Evolutionary conservation across 1,140 invertebrate genomes (phyloP).

Genomic region (Helicoverpa zea): DNA sequence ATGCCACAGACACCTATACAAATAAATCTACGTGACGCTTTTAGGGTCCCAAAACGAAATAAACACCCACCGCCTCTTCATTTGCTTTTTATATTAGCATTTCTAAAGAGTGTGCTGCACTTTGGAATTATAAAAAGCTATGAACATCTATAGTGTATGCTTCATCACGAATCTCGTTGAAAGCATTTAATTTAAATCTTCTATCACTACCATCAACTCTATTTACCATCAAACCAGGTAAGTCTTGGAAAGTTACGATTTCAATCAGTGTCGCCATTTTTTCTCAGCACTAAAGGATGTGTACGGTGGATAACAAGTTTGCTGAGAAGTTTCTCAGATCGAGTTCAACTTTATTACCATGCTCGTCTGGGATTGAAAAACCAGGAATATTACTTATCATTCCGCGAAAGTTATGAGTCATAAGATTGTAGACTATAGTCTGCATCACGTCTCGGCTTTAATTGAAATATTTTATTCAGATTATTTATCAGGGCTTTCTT

Average conservation of each 20-base stretch:
- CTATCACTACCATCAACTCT: background rate
- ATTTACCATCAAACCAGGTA: slow-evolving; percentile 9
- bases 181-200: slow-evolving; percentile 11
- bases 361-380: slow-evolving; percentile 18
- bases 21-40: slow-evolving; percentile 29
- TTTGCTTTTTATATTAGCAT: slow-evolving; percentile 40
- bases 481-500: slow-evolving; percentile 32
- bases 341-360: slow-evolving; percentile 20
- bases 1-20: slow-evolving; percentile 26
- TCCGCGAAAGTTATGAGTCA: slow-evolving; percentile 36
- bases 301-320: background rate
- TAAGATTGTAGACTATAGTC: slow-evolving; percentile 12
- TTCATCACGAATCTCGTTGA: slow-evolving; percentile 16
- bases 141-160: slow-evolving; percentile 15
- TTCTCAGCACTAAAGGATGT: slow-evolving; percentile 14
- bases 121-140: slow-evolving; percentile 35
- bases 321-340: slow-evolving; percentile 1
- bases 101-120: slow-evolving; percentile 17
- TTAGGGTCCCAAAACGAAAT: slow-evolving; percentile 35
- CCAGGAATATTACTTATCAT: slow-evolving; percentile 23
- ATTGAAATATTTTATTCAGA: slow-evolving; percentile 36
- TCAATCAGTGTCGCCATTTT: slow-evolving; percentile 34
- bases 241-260: slow-evolving; percentile 36
- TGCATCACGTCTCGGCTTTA: slow-evolving; percentile 6
- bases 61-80: slow-evolving; percentile 31